Evolutionary conservation across 2,888 invertebrate genomes (phyloP).

Genomic region (Sinohyriopsis cumingii): DNA sequence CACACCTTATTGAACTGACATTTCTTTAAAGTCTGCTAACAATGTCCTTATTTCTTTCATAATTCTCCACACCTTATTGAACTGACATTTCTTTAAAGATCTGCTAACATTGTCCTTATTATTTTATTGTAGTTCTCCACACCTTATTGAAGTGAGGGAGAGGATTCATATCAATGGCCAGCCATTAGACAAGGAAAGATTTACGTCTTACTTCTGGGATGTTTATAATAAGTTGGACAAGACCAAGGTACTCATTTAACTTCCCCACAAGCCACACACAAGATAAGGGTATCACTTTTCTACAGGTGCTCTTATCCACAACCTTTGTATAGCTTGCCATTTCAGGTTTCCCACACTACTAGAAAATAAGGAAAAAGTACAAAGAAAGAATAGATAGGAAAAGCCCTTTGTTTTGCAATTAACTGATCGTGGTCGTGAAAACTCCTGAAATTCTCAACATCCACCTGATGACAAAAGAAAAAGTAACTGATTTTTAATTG

Average conservation of each 20-base stretch:
- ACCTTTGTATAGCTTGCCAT: too few relatives aligned
- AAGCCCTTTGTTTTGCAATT: too few relatives aligned
- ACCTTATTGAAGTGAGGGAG: conserved; percentile 92
- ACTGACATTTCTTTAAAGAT: conserved; percentile 72
- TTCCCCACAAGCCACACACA: background rate
- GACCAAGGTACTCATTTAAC: conserved; percentile 47
- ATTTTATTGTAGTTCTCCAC: conserved; percentile 84
- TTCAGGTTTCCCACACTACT: too few relatives aligned
- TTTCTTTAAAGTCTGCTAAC: background rate
- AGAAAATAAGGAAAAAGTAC: too few relatives aligned
- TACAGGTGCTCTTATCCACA: too few relatives aligned
- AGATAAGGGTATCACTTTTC: too few relatives aligned
- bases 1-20: conserved; percentile 89
- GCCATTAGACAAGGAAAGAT: conserved; percentile 82
- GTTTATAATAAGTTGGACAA: conserved; percentile 78
- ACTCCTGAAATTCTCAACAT: too few relatives aligned
- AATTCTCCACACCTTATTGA: conserved; percentile 96
- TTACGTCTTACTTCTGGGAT: conserved; percentile 86
- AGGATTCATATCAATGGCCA: conserved; percentile 90
- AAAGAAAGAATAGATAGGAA: too few relatives aligned
- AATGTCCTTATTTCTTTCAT: conserved; percentile 19
- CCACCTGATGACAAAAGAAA: too few relatives aligned
- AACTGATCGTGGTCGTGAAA: too few relatives aligned
- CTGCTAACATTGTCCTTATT: background rate
- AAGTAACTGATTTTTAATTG: too few relatives aligned